Conservation (phyloP, 2,113 vertebrate species). For the Dicaeum eximium region DNA sequence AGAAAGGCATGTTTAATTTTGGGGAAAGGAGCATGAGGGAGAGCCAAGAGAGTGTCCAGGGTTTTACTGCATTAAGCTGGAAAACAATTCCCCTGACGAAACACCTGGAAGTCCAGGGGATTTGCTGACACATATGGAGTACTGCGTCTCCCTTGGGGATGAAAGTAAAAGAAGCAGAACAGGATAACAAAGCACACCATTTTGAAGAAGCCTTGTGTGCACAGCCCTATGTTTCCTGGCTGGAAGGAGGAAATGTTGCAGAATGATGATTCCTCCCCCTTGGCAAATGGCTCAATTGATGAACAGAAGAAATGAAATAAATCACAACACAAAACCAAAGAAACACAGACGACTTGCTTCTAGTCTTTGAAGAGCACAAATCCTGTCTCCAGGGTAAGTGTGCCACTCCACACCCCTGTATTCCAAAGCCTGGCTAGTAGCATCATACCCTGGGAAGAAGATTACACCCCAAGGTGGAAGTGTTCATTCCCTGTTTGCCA, state of each 20-base stretch:
- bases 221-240: background rate
- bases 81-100: background rate
- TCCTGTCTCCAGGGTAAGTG: constrained; percentile 7
- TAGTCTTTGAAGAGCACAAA: background rate
- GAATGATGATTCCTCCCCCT: background rate
- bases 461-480: background rate
- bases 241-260: background rate
- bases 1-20: background rate
- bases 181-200: background rate
- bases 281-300: background rate
- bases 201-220: background rate
- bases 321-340: background rate
- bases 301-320: constrained; percentile 19
- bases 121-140: background rate
- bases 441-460: background rate
- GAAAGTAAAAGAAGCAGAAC: background rate
- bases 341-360: background rate
- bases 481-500: background rate
- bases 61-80: background rate
- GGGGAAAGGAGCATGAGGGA: background rate
- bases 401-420: background rate
- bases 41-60: background rate
- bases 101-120: background rate
- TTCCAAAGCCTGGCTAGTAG: background rate
- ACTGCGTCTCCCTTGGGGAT: background rate